Conservation (phyloP, 2,113 vertebrate species). For the Vimba vimba region DNA sequence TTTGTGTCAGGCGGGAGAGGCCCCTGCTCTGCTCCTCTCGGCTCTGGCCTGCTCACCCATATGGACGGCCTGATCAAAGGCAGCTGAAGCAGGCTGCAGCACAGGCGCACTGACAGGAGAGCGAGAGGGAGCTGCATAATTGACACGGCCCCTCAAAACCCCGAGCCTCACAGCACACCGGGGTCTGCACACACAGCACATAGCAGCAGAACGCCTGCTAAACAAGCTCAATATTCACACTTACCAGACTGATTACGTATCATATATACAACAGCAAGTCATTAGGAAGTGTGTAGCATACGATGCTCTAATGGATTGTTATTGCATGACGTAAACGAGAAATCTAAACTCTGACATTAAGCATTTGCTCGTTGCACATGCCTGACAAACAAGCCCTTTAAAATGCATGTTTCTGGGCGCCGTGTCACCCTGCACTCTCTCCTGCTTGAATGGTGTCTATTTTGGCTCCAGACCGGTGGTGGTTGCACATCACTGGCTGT, state of each 20-base stretch:
- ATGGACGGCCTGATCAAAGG: conserved; percentile 76
- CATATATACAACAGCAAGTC: conserved; percentile 39
- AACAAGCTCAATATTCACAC: conserved; percentile 57
- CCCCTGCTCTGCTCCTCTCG: conserved; percentile 50
- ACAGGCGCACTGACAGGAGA: conserved; percentile 71
- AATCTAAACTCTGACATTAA: conserved; percentile 42
- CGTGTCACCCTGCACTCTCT: conserved; percentile 35
- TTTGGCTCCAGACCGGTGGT: conserved; percentile 54
- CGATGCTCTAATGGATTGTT: conserved; percentile 48
- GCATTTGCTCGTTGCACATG: conserved; percentile 46
- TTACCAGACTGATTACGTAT: conserved; percentile 53
- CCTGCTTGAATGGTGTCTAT: conserved; percentile 54
- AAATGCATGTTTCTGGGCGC: conserved; percentile 29
- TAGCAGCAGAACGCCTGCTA: conserved; percentile 34
- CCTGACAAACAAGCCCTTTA: conserved; percentile 48
- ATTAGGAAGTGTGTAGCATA: conserved; percentile 36
- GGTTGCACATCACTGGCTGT: conserved; percentile 57
- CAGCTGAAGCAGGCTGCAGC: conserved; percentile 74
- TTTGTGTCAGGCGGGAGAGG: conserved; percentile 59
- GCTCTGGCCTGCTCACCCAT: conserved; percentile 64
- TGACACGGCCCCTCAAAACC: conserved; percentile 70
- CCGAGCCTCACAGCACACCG: conserved; percentile 36
- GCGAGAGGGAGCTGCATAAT: conserved; percentile 75
- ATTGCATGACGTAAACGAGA: conserved; percentile 40
- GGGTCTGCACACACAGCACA: conserved; percentile 38